phyloP scores from a whole-genome alignment of 2,888 invertebrate species.

The Nomada fucata region DNA sequence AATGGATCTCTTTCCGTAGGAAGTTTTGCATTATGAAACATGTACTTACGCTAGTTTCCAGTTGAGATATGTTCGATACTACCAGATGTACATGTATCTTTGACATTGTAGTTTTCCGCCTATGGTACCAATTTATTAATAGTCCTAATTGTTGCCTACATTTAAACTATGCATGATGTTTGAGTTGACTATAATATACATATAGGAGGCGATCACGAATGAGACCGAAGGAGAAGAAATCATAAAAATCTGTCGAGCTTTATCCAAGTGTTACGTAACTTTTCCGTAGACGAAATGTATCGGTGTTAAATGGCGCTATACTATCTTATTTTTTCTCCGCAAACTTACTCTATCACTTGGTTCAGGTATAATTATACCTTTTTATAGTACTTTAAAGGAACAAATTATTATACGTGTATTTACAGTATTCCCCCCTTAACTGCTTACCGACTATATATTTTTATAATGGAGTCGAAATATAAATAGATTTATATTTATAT shows the following conservation, averaged over 20 bases:
- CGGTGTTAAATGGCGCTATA: slow-evolving; percentile 23
- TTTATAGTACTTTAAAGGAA: slow-evolving; percentile 3
- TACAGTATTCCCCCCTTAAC: slow-evolving; percentile 14
- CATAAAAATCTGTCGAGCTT: slow-evolving; percentile 47
- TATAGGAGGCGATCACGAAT: background rate
- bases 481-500: slow-evolving; percentile 5
- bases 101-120: background rate
- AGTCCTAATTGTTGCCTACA: background rate
- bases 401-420: slow-evolving; percentile 15
- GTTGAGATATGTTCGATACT: background rate
- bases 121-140: background rate
- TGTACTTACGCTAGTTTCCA: slow-evolving; percentile 2
- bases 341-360: background rate
- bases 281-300: slow-evolving; percentile 34
- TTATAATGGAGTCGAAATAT: slow-evolving; percentile 35
- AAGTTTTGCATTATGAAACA: background rate
- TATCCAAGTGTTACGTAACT: slow-evolving; percentile 58
- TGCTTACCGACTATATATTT: slow-evolving; percentile 33
- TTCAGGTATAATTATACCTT: background rate
- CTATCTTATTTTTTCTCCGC: slow-evolving; percentile 20
- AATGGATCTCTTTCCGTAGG: slow-evolving; percentile 31
- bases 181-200: background rate
- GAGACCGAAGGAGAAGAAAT: slow-evolving; percentile 9
- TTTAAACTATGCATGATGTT: background rate
- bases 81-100: slow-evolving; percentile 32